phyloP scores from a whole-genome alignment of 2,797 vertebrate species.

The Coregonus suidteri region DNA sequence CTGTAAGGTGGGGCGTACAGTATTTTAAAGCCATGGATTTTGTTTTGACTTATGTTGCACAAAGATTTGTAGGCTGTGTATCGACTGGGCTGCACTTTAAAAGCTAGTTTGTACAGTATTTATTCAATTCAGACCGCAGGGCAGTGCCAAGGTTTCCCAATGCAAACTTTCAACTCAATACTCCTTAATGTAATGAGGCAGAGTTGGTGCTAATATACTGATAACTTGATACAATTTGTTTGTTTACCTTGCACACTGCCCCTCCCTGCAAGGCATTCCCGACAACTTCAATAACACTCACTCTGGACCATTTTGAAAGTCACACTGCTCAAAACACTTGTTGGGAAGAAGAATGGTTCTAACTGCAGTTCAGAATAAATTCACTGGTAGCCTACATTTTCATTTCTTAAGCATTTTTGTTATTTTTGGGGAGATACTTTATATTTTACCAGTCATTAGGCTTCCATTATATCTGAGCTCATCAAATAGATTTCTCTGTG shows the following conservation, averaged over 20 bases:
- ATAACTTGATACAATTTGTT: constrained; percentile 76
- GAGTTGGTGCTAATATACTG: constrained; percentile 89
- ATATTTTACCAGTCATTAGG: background rate
- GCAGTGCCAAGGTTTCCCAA: constrained; percentile 67
- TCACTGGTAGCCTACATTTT: background rate
- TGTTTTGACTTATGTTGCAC: constrained; percentile 47
- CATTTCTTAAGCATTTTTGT: background rate
- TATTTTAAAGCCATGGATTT: constrained; percentile 49
- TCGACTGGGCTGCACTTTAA: constrained; percentile 44
- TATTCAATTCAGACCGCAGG: constrained; percentile 61
- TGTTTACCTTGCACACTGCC: constrained; percentile 64
- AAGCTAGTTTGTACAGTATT: constrained; percentile 53
- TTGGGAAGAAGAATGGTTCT: background rate
- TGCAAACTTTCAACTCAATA: constrained; percentile 75
- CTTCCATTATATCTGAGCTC: background rate
- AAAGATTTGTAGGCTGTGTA: constrained; percentile 63
- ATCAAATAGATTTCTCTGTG: background rate
- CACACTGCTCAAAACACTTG: background rate
- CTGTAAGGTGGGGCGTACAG: background rate
- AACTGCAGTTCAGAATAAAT: constrained; percentile 18
- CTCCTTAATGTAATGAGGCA: constrained; percentile 80
- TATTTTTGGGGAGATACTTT: background rate
- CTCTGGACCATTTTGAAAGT: constrained; percentile 16
- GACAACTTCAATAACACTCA: constrained; percentile 56
- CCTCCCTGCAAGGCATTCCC: constrained; percentile 68